Evolutionary conservation across 2,113 vertebrate species (phyloP).

Genomic region (Podiceps cristatus): DNA sequence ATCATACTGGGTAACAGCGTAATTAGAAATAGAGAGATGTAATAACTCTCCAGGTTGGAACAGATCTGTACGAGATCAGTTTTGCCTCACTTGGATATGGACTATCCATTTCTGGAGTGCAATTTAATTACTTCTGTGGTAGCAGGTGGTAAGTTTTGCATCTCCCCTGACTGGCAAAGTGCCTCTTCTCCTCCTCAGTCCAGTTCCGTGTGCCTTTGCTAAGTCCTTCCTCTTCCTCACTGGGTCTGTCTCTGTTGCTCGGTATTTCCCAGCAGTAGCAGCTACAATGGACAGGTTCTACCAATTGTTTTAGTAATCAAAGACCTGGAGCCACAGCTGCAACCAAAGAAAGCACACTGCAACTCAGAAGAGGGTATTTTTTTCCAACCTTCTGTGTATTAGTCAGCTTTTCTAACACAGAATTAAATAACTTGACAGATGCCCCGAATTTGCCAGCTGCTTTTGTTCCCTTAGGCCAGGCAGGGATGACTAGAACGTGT

Average conservation of each 20-base stretch:
- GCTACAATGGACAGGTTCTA: accelerated
- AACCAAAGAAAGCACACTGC: not conserved
- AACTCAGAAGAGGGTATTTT: not conserved
- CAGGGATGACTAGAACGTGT: not conserved
- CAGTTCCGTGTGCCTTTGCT: not conserved
- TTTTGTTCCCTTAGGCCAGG: not conserved
- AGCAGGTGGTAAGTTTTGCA: conserved; percentile 51
- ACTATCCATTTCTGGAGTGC: conserved; percentile 59
- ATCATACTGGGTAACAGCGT: conserved; percentile 47
- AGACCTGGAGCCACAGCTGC: not conserved
- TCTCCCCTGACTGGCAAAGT: conserved; percentile 17
- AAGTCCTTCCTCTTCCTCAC: not conserved
- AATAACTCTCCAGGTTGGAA: conserved; percentile 62
- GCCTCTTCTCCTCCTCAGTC: not conserved
- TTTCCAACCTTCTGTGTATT: not conserved
- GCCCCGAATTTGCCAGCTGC: not conserved
- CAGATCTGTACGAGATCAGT: conserved; percentile 40
- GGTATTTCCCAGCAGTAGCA: not conserved
- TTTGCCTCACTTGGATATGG: conserved; percentile 60
- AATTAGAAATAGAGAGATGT: conserved; percentile 67
- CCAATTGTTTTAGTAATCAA: not conserved
- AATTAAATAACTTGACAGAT: not conserved
- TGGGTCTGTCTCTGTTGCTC: not conserved
- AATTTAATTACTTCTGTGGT: conserved; percentile 56
- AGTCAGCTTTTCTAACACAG: not conserved